Evolutionary conservation across 2,888 invertebrate genomes (phyloP).

Genomic region (Chrysolina oricalcia): DNA sequence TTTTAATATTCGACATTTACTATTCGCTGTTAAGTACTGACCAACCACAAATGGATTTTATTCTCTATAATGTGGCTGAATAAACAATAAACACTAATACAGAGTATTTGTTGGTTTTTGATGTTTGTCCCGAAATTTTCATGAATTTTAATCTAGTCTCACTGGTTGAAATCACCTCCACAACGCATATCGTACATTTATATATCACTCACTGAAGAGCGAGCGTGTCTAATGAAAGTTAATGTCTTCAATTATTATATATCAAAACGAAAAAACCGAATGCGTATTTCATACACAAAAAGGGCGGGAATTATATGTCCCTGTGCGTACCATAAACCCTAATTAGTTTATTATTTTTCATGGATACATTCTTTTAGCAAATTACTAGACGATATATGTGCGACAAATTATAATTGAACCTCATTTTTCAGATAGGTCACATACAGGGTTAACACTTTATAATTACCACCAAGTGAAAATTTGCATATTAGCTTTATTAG

Average conservation of each 20-base stretch:
- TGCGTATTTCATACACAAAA: background rate
- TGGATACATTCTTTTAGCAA: conserved; percentile 11
- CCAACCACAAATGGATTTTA: too few species aligned
- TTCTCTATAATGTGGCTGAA: too few species aligned
- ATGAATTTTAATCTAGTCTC: background rate
- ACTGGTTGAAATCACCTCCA: background rate
- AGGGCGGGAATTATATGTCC: conserved; percentile 2
- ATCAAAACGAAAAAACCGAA: conserved; percentile 12
- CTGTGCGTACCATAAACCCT: conserved; percentile 10
- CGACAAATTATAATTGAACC: background rate
- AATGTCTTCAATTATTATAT: conserved; percentile 20
- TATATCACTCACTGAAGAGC: conserved; percentile 8
- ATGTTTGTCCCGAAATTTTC: too few species aligned
- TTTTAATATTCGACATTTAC: too few species aligned
- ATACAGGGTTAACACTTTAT: too few species aligned
- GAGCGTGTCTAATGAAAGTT: conserved; percentile 20
- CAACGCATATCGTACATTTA: background rate
- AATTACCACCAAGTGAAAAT: too few species aligned
- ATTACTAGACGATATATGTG: background rate
- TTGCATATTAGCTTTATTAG: too few species aligned
- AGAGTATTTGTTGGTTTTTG: too few species aligned
- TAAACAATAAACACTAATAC: too few species aligned
- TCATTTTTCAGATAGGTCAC: background rate
- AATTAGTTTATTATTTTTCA: conserved; percentile 12
- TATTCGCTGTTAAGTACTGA: too few species aligned